These are phyloP conservation scores for Dicaeum eximium DNA, from an alignment of 2,113 vertebrate genomes.

Conservation along the genomic window DNA sequence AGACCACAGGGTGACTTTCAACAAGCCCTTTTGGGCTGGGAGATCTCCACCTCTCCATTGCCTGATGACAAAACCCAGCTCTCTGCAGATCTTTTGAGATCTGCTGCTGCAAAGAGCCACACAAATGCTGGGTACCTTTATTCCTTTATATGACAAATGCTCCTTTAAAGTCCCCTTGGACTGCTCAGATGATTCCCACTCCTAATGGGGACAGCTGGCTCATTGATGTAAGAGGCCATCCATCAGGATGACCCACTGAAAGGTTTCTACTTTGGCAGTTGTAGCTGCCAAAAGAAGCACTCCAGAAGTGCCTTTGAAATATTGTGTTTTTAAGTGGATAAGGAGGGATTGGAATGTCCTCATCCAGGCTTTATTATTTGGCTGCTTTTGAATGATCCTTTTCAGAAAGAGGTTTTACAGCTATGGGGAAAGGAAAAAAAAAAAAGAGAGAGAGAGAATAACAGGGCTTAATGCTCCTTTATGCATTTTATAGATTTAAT, in stretches of 20 bases:
- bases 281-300: conserved; percentile 53
- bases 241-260: conserved; percentile 50
- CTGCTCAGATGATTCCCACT: not conserved
- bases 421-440: not conserved
- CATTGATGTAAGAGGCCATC: conserved; percentile 16
- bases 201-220: conserved; percentile 28
- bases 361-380: conserved; percentile 40
- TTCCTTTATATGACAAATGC: not conserved
- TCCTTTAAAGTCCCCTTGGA: not conserved
- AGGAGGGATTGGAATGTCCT: conserved; percentile 49
- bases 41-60: not conserved
- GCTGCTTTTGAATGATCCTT: conserved; percentile 40
- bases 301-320: conserved; percentile 47
- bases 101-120: not conserved
- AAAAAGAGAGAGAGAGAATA: not conserved
- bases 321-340: conserved; percentile 45
- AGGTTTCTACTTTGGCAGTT: conserved; percentile 3
- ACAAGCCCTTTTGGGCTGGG: not conserved
- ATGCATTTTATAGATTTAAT: conserved; percentile 32
- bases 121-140: not conserved
- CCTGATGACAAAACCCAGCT: not conserved
- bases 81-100: not conserved
- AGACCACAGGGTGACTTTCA: not conserved
- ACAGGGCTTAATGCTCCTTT: not conserved
- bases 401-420: conserved; percentile 22